phyloP scores from a whole-genome alignment of 2,888 invertebrate genomes.

The Drosophila diplacantha region DNA sequence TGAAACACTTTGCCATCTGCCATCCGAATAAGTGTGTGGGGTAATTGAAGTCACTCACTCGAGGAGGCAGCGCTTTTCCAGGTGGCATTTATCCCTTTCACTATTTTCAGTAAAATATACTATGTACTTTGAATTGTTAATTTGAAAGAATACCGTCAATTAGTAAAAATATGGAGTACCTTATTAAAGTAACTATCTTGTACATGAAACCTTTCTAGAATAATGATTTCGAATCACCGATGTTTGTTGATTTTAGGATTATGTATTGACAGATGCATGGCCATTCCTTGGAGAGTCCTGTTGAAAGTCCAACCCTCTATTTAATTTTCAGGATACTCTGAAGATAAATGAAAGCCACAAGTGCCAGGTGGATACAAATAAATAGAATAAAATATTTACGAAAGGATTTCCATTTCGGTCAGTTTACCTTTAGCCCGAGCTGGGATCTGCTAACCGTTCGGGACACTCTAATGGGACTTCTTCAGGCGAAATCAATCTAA shows the following conservation, averaged over 20 bases:
- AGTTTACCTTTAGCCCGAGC: slow-evolving; percentile 19
- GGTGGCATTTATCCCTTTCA: slow-evolving; percentile 18
- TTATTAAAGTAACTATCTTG: not conserved
- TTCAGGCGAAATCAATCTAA: slow-evolving; percentile 57
- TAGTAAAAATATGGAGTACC: not conserved
- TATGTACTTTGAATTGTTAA: not conserved
- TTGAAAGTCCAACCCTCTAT: not conserved
- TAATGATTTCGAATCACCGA: not conserved
- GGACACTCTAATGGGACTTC: slow-evolving; percentile 34
- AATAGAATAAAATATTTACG: slow-evolving; percentile 21
- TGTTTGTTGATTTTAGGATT: not conserved
- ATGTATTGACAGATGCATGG: not conserved
- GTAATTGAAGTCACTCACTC: slow-evolving; percentile 49
- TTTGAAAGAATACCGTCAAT: not conserved
- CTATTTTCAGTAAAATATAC: not conserved
- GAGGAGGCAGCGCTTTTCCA: slow-evolving; percentile 34
- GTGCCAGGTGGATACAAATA: slow-evolving; percentile 13
- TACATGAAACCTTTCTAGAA: not conserved
- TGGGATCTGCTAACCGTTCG: slow-evolving; percentile 15
- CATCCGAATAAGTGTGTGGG: slow-evolving; percentile 36
- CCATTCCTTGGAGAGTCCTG: not conserved
- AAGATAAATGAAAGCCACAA: slow-evolving; percentile 1
- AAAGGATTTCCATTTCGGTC: slow-evolving; percentile 12
- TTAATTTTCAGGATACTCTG: not conserved
- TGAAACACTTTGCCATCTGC: slow-evolving; percentile 55